Conservation (phyloP, 53 echinoderm and acorn worm species). For the Henricia sp. region DNA sequence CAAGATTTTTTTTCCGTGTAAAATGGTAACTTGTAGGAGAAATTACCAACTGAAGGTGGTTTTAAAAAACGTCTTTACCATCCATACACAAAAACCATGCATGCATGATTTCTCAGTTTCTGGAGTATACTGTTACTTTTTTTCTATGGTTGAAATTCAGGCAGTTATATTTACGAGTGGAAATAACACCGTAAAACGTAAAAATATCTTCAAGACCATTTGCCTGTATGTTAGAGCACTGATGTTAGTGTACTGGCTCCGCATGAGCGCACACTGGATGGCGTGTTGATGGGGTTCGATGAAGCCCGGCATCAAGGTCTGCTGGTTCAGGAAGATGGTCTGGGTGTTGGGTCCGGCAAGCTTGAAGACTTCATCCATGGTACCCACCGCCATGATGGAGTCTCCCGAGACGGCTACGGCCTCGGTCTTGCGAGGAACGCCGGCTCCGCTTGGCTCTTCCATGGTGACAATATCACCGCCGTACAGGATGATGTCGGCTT, state of each 20-base stretch:
- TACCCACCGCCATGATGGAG: constrained; percentile 54
- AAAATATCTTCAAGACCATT: no score
- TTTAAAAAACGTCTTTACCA: no score
- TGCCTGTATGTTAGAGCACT: constrained; percentile 56
- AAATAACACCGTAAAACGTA: no score
- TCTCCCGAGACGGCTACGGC: constrained; percentile 55
- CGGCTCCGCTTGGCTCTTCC: constrained; percentile 15
- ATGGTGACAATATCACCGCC: constrained; percentile 62
- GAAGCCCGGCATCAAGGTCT: constrained; percentile 71
- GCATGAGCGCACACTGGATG: constrained; percentile 42
- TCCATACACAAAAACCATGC: no score
- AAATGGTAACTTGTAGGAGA: no score
- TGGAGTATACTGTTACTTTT: no score
- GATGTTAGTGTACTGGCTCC: constrained; percentile 57
- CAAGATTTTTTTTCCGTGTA: no score
- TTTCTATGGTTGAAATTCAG: no score
- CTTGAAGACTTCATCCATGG: constrained; percentile 40
- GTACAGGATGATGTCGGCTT: constrained; percentile 44
- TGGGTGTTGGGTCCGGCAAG: constrained; percentile 37
- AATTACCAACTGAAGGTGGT: no score
- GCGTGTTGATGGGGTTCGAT: constrained; percentile 74
- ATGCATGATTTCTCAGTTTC: no score
- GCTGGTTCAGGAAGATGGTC: constrained; percentile 52
- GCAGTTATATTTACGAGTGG: no score
- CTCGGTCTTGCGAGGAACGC: not conserved